A percentile compares a stretch with the other conserved stretches of the same genome.
Conservation (phyloP, 2,797 vertebrate genomes). For the Enteromius treurensis region DNA sequence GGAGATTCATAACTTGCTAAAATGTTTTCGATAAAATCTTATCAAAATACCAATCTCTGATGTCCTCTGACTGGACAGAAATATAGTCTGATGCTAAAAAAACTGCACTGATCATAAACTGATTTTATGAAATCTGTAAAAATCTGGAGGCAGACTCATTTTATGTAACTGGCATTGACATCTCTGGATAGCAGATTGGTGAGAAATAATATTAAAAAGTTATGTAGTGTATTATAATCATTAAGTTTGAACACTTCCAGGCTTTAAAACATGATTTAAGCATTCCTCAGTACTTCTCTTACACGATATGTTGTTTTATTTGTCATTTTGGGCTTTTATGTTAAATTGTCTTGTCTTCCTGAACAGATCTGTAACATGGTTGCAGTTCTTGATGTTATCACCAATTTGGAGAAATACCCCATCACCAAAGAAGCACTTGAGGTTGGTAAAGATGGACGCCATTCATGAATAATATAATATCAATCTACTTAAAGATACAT, state of each 20-base stretch:
- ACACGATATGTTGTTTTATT: neutral
- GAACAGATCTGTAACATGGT: slow-evolving; percentile 97
- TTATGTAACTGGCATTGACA: neutral
- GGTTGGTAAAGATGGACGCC: slow-evolving; percentile 71
- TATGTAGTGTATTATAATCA: neutral
- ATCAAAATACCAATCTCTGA: neutral
- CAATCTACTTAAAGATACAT: neutral
- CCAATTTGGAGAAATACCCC: slow-evolving; percentile 95
- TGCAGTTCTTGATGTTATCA: slow-evolving; percentile 96
- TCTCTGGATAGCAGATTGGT: neutral
- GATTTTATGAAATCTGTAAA: neutral
- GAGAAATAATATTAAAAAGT: no score
- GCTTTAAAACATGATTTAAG: neutral
- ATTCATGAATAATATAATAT: neutral
- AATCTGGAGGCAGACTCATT: neutral
- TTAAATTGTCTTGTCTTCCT: slow-evolving; percentile 28
- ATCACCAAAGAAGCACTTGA: slow-evolving; percentile 99
- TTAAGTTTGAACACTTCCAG: neutral
- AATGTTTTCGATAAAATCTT: neutral
- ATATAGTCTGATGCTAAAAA: neutral
- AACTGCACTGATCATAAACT: neutral
- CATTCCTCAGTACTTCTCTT: neutral
- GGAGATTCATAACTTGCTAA: neutral
- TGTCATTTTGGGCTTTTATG: neutral
- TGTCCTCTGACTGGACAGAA: neutral